Percentiles rank a stretch among this genome's conserved stretches.
phyloP scores from a whole-genome alignment of 2,113 vertebrate species.

The Thomomys bottae region DNA sequence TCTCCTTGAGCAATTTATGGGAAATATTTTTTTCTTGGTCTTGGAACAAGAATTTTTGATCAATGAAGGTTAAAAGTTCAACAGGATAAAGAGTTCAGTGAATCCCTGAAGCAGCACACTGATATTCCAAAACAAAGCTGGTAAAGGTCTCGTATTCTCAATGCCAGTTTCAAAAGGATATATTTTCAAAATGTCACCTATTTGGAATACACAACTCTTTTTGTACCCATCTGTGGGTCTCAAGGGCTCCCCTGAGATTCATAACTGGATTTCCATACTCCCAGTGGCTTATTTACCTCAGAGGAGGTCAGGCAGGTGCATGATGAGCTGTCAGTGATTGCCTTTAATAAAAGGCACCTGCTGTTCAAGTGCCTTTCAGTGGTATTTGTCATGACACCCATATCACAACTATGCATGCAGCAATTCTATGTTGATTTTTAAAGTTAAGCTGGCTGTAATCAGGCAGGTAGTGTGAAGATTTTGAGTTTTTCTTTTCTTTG shows the following conservation, averaged over 20 bases:
- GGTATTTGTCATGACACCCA: background rate
- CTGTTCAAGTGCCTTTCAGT: conserved; percentile 6
- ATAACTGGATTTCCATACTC: background rate
- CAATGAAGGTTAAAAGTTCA: conserved; percentile 71
- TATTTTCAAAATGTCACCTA: conserved; percentile 69
- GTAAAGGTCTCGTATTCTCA: conserved; percentile 66
- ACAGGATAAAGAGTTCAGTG: conserved; percentile 20
- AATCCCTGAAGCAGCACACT: conserved; percentile 57
- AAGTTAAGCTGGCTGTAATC: background rate
- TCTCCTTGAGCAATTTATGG: conserved; percentile 63
- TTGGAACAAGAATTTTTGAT: conserved; percentile 66
- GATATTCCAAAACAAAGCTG: conserved; percentile 64
- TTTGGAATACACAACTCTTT: conserved; percentile 43
- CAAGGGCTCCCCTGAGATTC: background rate
- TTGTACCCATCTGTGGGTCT: background rate
- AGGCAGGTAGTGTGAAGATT: background rate
- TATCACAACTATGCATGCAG: background rate
- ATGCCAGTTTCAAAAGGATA: conserved; percentile 53
- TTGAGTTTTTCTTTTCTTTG: conserved; percentile 11
- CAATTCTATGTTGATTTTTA: conserved; percentile 30
- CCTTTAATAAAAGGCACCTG: conserved; percentile 9
- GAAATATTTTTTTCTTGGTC: conserved; percentile 34
- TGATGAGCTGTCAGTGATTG: conserved; percentile 10
- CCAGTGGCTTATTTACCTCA: conserved; percentile 16
- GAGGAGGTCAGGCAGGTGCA: background rate